Conservation (phyloP, 2,113 vertebrate genomes). For the Phoenicopterus ruber region DNA sequence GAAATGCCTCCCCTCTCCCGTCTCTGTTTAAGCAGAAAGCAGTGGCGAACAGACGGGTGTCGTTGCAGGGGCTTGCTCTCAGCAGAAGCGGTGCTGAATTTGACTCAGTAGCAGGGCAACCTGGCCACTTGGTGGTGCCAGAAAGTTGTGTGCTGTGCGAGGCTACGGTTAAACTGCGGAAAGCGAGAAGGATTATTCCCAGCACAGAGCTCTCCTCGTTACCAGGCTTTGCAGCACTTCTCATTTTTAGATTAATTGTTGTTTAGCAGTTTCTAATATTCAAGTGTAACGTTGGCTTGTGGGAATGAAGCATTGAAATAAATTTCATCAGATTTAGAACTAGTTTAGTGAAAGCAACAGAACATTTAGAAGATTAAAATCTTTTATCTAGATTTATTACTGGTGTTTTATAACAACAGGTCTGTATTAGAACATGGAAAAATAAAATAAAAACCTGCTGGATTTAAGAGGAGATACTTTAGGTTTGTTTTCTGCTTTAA, state of each 20-base stretch:
- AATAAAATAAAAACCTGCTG: background rate
- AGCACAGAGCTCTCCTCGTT: background rate
- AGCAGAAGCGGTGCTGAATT: background rate
- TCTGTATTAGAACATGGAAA: background rate
- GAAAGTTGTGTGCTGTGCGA: background rate
- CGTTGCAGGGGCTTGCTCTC: background rate
- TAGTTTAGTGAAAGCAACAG: background rate
- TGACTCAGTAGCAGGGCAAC: background rate
- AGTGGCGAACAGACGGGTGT: accelerated
- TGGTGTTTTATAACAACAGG: background rate
- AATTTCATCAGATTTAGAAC: background rate
- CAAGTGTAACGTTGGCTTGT: background rate
- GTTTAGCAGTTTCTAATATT: background rate
- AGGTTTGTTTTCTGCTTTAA: background rate
- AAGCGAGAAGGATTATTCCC: background rate
- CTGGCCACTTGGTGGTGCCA: background rate
- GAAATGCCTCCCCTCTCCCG: background rate
- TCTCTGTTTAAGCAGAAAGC: background rate
- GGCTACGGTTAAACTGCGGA: accelerated
- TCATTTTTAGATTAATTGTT: accelerated
- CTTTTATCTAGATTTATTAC: background rate
- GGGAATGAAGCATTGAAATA: background rate
- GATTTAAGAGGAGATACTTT: background rate
- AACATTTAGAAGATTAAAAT: background rate
- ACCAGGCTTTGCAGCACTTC: background rate